Percentiles rank a stretch among this genome's conserved stretches.
phyloP scores from a whole-genome alignment of 2,888 invertebrate genomes.

The Clusia tigrina region DNA sequence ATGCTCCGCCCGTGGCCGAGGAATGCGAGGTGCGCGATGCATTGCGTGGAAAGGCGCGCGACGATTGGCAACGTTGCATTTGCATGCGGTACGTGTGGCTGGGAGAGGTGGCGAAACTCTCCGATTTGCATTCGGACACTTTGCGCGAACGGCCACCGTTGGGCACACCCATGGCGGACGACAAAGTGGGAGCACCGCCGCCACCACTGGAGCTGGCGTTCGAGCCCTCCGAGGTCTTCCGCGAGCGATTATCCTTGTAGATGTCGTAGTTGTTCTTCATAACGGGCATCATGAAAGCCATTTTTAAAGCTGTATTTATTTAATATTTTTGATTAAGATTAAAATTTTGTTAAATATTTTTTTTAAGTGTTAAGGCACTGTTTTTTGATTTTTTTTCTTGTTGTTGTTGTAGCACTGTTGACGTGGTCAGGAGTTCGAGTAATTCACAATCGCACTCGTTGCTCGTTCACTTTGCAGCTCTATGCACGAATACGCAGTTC shows the following conservation, averaged over 20 bases:
- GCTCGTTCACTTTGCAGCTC: no score
- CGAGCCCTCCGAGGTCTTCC: slow-evolving; percentile 79
- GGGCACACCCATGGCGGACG: slow-evolving; percentile 69
- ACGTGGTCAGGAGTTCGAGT: no score
- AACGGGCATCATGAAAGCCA: slow-evolving; percentile 97
- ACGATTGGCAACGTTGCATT: slow-evolving; percentile 65
- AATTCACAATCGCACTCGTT: no score
- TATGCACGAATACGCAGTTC: no score
- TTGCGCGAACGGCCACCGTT: slow-evolving; percentile 66
- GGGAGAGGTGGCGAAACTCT: slow-evolving; percentile 67
- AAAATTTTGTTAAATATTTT: no score
- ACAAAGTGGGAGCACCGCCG: slow-evolving; percentile 71
- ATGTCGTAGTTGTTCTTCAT: slow-evolving; percentile 94
- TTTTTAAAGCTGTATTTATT: no score
- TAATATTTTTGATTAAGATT: no score
- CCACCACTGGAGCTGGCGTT: slow-evolving; percentile 43
- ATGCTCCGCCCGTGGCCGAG: slow-evolving; percentile 65
- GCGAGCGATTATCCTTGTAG: slow-evolving; percentile 79
- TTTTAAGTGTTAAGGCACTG: no score
- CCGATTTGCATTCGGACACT: slow-evolving; percentile 64
- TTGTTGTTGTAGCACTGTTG: no score
- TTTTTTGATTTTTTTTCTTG: slow-evolving; percentile 13
- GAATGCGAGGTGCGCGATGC: slow-evolving; percentile 71
- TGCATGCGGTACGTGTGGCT: slow-evolving; percentile 63
- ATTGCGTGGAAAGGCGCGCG: slow-evolving; percentile 70